A percentile compares a stretch with the other conserved stretches of the same genome.
phyloP scores from a whole-genome alignment of 2,113 vertebrate genomes.

The Pseudonaja textilis region DNA sequence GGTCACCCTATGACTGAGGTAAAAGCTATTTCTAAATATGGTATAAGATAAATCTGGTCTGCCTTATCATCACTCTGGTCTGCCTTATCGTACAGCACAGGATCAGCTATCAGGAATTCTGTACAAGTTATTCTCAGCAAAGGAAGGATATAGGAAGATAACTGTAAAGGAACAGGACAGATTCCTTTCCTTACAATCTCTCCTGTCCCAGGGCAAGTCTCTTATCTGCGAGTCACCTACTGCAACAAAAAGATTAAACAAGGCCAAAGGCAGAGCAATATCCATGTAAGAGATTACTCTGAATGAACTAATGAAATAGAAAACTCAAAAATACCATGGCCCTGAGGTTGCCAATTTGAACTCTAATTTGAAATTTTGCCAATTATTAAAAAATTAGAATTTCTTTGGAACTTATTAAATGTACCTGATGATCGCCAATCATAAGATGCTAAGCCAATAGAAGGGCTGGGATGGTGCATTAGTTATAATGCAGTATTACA shows the following conservation, averaged over 20 bases:
- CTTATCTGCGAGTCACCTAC: neutral
- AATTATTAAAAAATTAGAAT: neutral
- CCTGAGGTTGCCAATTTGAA: neutral
- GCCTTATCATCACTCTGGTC: neutral
- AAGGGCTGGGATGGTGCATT: neutral
- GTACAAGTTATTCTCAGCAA: neutral
- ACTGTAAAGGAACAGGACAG: neutral
- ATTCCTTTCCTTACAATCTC: neutral
- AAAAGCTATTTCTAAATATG: neutral
- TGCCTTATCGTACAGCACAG: neutral
- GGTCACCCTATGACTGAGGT: neutral
- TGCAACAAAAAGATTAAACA: neutral
- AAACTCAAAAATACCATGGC: neutral
- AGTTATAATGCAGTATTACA: neutral
- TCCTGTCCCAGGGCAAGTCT: neutral
- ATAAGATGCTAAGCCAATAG: neutral
- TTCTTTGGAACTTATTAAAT: neutral
- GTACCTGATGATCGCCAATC: neutral
- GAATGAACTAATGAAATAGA: neutral
- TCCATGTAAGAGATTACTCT: neutral
- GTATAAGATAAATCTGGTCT: neutral
- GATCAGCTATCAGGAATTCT: neutral
- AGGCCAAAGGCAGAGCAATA: neutral
- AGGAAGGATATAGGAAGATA: neutral
- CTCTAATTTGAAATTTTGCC: neutral